Conservation (phyloP, 1,140 invertebrate species). For the Drosophila yakuba region DNA sequence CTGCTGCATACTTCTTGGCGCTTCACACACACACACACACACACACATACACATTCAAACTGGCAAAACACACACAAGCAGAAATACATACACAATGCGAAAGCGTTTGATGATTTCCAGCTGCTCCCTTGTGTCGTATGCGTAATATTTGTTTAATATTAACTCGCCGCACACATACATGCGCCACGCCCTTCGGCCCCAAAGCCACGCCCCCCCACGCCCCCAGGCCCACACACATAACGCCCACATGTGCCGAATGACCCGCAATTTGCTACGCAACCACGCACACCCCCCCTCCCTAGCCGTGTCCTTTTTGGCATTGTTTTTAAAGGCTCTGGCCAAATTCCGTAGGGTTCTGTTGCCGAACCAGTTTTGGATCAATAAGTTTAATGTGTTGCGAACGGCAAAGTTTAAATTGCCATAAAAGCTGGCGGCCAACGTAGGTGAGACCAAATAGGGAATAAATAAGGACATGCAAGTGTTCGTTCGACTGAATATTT, state of each 20-base stretch:
- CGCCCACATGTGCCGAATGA: constrained; percentile 24
- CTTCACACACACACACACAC: constrained; percentile 7
- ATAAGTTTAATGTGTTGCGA: constrained; percentile 38
- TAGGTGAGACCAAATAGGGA: neutral
- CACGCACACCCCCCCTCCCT: neutral
- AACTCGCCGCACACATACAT: constrained; percentile 31
- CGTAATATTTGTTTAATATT: constrained; percentile 70
- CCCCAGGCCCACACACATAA: constrained; percentile 3
- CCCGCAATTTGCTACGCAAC: constrained; percentile 24
- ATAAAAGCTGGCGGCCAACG: neutral
- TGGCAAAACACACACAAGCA: no score
- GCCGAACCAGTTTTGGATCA: constrained; percentile 28
- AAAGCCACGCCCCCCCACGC: constrained; percentile 3
- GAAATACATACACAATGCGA: neutral
- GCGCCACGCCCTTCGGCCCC: neutral
- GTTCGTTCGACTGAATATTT: neutral
- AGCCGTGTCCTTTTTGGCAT: constrained; percentile 15
- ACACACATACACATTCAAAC: neutral
- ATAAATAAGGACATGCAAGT: constrained; percentile 4
- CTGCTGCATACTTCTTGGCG: constrained; percentile 42
- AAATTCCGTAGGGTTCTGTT: neutral
- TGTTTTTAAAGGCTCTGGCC: constrained; percentile 33
- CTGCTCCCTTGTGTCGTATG: constrained; percentile 65
- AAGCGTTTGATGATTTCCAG: constrained; percentile 54
- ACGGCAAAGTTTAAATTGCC: constrained; percentile 15